Evolutionary conservation across 2,113 vertebrate genomes (phyloP).

Genomic region (Phalacrocorax brasilianus): DNA sequence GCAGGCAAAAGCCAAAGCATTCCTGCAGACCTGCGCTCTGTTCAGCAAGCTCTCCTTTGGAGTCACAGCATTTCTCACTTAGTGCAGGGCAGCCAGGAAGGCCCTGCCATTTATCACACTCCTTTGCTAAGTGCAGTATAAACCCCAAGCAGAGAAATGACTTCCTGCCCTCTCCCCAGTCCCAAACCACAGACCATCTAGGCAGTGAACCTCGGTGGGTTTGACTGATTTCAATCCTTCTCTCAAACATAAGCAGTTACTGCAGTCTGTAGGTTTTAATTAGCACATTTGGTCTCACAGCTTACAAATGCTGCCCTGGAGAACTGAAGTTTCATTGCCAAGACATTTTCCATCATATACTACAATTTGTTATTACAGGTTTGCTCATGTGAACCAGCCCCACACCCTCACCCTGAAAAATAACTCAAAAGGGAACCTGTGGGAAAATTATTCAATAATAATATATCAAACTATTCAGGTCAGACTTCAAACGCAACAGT

Average conservation of each 20-base stretch:
- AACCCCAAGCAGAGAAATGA: not conserved
- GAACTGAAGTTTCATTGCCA: not conserved
- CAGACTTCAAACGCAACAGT: slow-evolving; percentile 22
- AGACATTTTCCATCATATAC: not conserved
- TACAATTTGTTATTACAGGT: slow-evolving; percentile 25
- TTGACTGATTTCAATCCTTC: not conserved
- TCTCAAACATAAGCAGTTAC: not conserved
- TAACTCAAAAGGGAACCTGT: not conserved
- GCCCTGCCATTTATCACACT: not conserved
- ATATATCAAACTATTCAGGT: not conserved
- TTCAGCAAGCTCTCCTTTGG: not conserved
- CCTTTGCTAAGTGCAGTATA: not conserved
- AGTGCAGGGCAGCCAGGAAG: not conserved
- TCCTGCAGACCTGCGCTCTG: not conserved
- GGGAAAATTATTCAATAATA: not conserved
- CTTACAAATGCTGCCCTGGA: slow-evolving; percentile 6
- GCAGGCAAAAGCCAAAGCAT: not conserved
- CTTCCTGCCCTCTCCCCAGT: not conserved
- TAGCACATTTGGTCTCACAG: slow-evolving; percentile 40
- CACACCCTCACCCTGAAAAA: not conserved
- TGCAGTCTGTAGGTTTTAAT: slow-evolving; percentile 19
- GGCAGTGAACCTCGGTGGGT: not conserved
- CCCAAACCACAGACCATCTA: not conserved
- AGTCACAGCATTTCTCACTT: not conserved
- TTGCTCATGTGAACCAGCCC: not conserved